Conservation (phyloP, 2,888 invertebrate genomes). For the Chymomyza fuscimana region DNA sequence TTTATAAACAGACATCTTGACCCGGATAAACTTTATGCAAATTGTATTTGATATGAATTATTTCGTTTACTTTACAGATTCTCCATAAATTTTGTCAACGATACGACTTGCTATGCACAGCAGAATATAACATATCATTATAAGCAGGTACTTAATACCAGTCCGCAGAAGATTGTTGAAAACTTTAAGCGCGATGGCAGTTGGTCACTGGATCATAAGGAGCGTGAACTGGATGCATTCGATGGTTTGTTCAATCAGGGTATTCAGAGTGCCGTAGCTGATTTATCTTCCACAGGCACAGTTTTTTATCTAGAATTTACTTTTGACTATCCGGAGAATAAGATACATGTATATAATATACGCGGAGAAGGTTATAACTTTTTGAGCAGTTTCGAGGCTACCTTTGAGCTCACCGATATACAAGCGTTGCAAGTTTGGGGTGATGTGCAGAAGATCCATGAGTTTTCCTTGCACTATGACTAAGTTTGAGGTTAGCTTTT, state of each 20-base stretch:
- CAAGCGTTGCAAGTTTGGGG: constrained; percentile 78
- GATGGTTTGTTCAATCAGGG: constrained; percentile 68
- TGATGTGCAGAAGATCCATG: constrained; percentile 76
- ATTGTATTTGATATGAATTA: constrained; percentile 8
- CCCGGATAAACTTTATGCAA: neutral
- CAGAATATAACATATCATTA: constrained; percentile 77
- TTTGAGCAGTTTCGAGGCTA: constrained; percentile 66
- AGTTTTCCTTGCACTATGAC: constrained; percentile 71
- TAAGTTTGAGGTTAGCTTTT: constrained; percentile 56
- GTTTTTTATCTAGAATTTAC: constrained; percentile 76
- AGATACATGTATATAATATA: constrained; percentile 71
- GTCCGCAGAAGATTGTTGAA: constrained; percentile 65
- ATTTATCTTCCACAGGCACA: constrained; percentile 75
- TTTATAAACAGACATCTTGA: constrained; percentile 19
- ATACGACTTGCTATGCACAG: constrained; percentile 60
- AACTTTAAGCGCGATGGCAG: constrained; percentile 74
- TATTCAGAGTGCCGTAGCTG: constrained; percentile 26
- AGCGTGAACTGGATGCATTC: constrained; percentile 49
- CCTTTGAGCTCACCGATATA: constrained; percentile 70
- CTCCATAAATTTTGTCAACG: constrained; percentile 78
- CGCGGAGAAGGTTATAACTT: constrained; percentile 67
- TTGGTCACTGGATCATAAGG: constrained; percentile 70
- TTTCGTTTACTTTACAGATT: constrained; percentile 62
- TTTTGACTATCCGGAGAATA: constrained; percentile 52
- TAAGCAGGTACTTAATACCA: constrained; percentile 65